These are phyloP conservation scores for Coluber constrictor DNA, from an alignment of 2,797 vertebrate genomes.

Conservation along the genomic window DNA sequence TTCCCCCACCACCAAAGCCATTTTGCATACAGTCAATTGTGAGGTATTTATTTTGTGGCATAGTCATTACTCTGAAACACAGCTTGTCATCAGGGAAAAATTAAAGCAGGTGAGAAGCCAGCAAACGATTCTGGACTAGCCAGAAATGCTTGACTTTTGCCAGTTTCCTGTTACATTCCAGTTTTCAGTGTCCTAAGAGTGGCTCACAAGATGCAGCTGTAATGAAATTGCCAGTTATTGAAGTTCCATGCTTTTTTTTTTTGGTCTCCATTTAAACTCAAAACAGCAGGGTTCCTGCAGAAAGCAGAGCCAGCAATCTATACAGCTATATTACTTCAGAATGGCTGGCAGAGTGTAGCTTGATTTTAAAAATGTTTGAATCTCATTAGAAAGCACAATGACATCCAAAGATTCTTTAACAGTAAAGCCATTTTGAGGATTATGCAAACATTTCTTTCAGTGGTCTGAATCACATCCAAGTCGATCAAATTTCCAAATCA, in stretches of 20 bases:
- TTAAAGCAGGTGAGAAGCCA: slow-evolving; percentile 58
- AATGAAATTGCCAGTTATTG: slow-evolving; percentile 33
- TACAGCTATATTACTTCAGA: background rate
- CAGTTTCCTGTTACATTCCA: slow-evolving; percentile 1
- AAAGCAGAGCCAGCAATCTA: background rate
- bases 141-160: slow-evolving; percentile 42
- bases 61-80: slow-evolving; percentile 58
- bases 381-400: background rate
- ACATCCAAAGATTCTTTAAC: background rate
- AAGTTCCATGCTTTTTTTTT: slow-evolving; percentile 16
- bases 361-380: background rate
- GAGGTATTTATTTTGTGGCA: slow-evolving; percentile 52
- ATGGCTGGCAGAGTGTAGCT: background rate
- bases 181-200: slow-evolving; percentile 24
- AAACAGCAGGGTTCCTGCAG: background rate
- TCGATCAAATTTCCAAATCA: background rate
- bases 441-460: background rate
- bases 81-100: slow-evolving; percentile 62
- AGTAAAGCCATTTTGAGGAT: background rate
- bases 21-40: slow-evolving; percentile 57
- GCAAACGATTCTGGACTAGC: slow-evolving; percentile 53
- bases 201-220: slow-evolving; percentile 47
- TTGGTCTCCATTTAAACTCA: background rate
- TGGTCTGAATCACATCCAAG: background rate
- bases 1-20: slow-evolving; percentile 33